Evolutionary conservation across 2,888 invertebrate species (phyloP).

Genomic region (Villa cingulata): DNA sequence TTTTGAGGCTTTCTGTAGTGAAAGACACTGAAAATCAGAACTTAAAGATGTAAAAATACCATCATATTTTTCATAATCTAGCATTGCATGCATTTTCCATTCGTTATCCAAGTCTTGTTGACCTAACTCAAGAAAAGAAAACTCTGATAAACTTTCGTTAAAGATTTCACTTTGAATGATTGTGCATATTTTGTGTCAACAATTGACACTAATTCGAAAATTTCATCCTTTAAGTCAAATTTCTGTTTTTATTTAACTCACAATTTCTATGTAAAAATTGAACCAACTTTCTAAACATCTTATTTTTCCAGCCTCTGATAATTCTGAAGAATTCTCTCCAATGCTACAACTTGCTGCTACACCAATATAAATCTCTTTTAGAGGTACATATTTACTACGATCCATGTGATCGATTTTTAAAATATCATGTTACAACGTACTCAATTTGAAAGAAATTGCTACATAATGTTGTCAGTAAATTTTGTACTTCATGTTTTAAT

Average conservation of each 20-base stretch:
- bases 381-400: neutral
- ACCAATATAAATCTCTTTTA: neutral
- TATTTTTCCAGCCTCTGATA: neutral
- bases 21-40: too few relatives aligned
- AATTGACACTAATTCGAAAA: neutral
- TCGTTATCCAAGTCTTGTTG: too few relatives aligned
- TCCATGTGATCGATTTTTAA: neutral
- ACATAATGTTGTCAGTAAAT: neutral
- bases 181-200: too few relatives aligned
- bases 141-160: too few relatives aligned
- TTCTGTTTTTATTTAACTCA: neutral
- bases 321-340: too few relatives aligned
- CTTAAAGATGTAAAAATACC: too few relatives aligned
- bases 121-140: too few relatives aligned
- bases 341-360: too few relatives aligned
- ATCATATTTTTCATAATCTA: too few relatives aligned
- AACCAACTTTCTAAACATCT: neutral
- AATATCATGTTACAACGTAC: neutral
- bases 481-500: neutral
- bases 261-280: neutral
- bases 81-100: too few relatives aligned
- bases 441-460: neutral
- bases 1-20: too few relatives aligned
- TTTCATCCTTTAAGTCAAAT: neutral
- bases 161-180: too few relatives aligned